phyloP scores from a whole-genome alignment of 2,113 vertebrate genomes.

The Rhagologus leucostigma region DNA sequence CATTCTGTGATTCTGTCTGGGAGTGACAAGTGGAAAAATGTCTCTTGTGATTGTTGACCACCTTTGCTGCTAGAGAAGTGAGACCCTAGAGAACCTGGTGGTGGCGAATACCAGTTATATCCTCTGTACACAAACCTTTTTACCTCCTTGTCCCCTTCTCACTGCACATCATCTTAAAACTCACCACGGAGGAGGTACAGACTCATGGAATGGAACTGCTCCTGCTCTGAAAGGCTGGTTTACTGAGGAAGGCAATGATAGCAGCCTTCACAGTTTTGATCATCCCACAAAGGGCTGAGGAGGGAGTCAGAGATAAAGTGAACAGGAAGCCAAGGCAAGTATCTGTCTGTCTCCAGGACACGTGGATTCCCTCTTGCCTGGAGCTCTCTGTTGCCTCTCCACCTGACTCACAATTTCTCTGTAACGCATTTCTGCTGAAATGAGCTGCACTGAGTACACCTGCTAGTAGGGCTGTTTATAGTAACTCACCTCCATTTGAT shows the following conservation, averaged over 20 bases:
- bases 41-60: neutral
- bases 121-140: neutral
- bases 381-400: neutral
- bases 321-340: neutral
- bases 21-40: neutral
- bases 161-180: neutral
- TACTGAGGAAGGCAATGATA: neutral
- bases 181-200: neutral
- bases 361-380: neutral
- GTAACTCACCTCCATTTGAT: neutral
- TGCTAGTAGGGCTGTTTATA: neutral
- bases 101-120: neutral
- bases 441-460: neutral
- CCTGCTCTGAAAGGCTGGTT: neutral
- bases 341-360: neutral
- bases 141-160: neutral
- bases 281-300: neutral
- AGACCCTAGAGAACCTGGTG: neutral
- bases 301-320: neutral
- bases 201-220: neutral
- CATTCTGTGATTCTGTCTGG: neutral
- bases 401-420: neutral
- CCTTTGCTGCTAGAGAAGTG: neutral
- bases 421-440: neutral
- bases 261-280: neutral